Base-by-base conservation (phyloP, 2,888 invertebrate genomes). In the Arrhopalites spinosus region DNA sequence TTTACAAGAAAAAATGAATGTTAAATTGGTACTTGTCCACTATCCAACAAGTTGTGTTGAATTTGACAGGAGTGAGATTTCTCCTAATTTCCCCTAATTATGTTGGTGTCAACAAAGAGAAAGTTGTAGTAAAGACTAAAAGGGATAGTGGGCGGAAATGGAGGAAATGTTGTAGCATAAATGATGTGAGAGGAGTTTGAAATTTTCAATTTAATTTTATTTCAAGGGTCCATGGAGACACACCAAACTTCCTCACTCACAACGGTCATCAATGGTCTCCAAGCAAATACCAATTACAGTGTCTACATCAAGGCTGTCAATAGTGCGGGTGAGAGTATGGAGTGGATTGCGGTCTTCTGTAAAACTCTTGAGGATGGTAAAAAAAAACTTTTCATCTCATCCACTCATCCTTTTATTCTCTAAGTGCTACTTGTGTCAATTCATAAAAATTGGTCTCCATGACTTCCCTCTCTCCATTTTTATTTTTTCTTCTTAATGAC, bases 341-440 rank as follows among this genome's bases (percentile, higher is more conserved):
- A 79, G 56, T 80, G 80, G 76, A 36, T 80, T 30, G 77, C 75
- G 15, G 67, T 81, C 47, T 82, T 81, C 73, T 82, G 82, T 77
- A 80, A 80, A 75, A 82, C 82, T 2, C 77, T 79, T 7, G 82
- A 82, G 63, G 82, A 82, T 56, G 77, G 81, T 81, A 72, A 20
- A 71, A 68, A 59, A 68, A 68, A 47, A 36, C 47, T 47, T 53
- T 27, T 29, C 15, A 66, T 66, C 36, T 36, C 36, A 11, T 36
- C 11, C 36, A 7, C 11, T 11, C 36, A 36, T 36, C 36, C 36
- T 47, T 68, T 68, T 11, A 27, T 29, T 8, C 63, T 36, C 36
- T 11, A 36, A 36, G 36, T 11, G 56, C 20, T 56, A 23, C 20
- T 56, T n/a, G n/a, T n/a, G 3, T 15, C 17, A 27, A 20, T 15